Evolutionary conservation across 2,888 invertebrate species (phyloP).

Genomic region (Prosapia bicincta): DNA sequence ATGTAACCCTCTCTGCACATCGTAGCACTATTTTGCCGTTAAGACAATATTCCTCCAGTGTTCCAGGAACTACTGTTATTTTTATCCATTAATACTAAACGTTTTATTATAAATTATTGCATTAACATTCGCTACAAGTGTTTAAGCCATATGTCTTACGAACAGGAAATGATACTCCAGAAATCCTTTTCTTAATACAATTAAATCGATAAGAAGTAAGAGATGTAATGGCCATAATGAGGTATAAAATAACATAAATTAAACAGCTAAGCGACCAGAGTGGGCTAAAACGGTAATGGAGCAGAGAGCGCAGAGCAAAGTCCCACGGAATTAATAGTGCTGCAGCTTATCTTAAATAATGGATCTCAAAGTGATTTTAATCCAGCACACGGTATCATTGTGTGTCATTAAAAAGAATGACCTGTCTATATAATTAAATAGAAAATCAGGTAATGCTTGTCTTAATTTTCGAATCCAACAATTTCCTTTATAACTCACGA

Average conservation of each 20-base stretch:
- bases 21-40: no score
- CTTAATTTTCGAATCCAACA: slow-evolving; percentile 27
- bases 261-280: background rate
- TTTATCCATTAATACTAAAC: no score
- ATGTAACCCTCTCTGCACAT: no score
- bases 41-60: no score
- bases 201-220: background rate
- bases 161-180: background rate
- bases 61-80: no score
- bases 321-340: slow-evolving; percentile 21
- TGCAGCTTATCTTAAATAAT: slow-evolving; percentile 28
- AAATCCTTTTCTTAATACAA: background rate
- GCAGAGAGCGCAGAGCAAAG: background rate
- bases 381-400: slow-evolving; percentile 18
- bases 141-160: no score
- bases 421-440: slow-evolving; percentile 28
- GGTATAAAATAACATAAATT: background rate
- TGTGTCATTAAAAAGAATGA: slow-evolving; percentile 18
- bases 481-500: slow-evolving; percentile 26
- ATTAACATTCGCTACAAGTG: no score
- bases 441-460: slow-evolving; percentile 28
- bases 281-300: background rate
- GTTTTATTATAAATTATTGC: no score
- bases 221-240: background rate
- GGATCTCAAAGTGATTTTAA: slow-evolving; percentile 17